phyloP scores from a whole-genome alignment of 1,140 invertebrate genomes.

The Trichomalopsis sarcophagae region DNA sequence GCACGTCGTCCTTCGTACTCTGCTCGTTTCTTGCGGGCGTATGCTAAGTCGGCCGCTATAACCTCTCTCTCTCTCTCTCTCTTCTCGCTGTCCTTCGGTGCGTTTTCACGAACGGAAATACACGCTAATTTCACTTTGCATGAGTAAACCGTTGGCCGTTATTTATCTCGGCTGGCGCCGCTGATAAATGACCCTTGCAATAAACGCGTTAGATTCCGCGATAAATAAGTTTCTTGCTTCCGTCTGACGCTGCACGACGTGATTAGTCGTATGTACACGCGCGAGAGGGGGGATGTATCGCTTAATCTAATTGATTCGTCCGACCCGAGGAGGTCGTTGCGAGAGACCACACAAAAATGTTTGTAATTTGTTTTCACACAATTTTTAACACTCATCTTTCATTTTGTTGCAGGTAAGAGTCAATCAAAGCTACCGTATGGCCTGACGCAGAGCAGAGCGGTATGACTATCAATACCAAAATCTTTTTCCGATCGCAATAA shows the following conservation, averaged over 20 bases:
- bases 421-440: neutral
- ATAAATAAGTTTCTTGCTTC: constrained; percentile 18
- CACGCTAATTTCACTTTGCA: constrained; percentile 30
- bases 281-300: neutral
- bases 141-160: neutral
- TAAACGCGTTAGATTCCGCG: neutral
- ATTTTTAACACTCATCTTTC: neutral
- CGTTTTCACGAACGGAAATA: constrained; percentile 8
- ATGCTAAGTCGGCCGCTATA: neutral
- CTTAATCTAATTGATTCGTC: neutral
- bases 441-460: too few species aligned
- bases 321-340: too few species aligned
- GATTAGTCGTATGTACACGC: neutral
- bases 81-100: neutral
- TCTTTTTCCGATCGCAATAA: neutral
- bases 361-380: too few species aligned
- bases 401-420: constrained; percentile 33
- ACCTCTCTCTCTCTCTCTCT: neutral
- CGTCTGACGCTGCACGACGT: neutral
- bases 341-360: too few species aligned
- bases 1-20: neutral
- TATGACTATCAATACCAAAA: neutral
- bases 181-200: neutral
- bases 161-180: neutral
- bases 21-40: neutral